Conservation (phyloP, 2,797 vertebrate species). For the Hipposideros larvatus region DNA sequence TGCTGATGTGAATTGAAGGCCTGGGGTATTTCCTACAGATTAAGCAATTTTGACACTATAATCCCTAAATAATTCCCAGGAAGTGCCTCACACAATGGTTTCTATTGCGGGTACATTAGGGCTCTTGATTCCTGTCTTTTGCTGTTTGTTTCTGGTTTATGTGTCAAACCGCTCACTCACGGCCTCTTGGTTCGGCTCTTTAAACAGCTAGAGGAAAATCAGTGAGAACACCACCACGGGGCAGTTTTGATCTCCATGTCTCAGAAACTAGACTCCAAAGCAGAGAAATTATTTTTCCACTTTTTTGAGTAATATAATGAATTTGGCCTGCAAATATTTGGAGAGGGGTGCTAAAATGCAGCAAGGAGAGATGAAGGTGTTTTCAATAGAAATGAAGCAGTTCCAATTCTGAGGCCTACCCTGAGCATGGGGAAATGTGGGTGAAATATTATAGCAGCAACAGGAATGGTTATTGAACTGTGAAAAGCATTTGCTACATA, state of each 20-base stretch:
- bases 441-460: slow-evolving; percentile 80
- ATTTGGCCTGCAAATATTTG: slow-evolving; percentile 35
- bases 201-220: slow-evolving; percentile 61
- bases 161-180: slow-evolving; percentile 74
- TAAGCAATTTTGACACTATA: slow-evolving; percentile 90
- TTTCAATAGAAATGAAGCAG: slow-evolving; percentile 54
- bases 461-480: slow-evolving; percentile 82
- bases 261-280: slow-evolving; percentile 45
- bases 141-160: slow-evolving; percentile 83
- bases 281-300: slow-evolving; percentile 32
- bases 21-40: slow-evolving; percentile 89
- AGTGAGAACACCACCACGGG: not conserved
- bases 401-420: slow-evolving; percentile 32
- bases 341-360: not conserved
- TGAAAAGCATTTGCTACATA: slow-evolving; percentile 82
- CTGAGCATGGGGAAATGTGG: slow-evolving; percentile 55
- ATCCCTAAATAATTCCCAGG: slow-evolving; percentile 90
- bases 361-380: slow-evolving; percentile 37
- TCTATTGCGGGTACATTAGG: slow-evolving; percentile 86
- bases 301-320: slow-evolving; percentile 35
- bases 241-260: not conserved
- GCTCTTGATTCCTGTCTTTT: slow-evolving; percentile 78
- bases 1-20: slow-evolving; percentile 85
- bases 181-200: slow-evolving; percentile 71
- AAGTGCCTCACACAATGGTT: slow-evolving; percentile 87